Evolutionary conservation across 2,113 vertebrate genomes (phyloP), one percentile per base, ranked within the genome.

Genomic region (Herpetotheres cachinnans): DNA sequence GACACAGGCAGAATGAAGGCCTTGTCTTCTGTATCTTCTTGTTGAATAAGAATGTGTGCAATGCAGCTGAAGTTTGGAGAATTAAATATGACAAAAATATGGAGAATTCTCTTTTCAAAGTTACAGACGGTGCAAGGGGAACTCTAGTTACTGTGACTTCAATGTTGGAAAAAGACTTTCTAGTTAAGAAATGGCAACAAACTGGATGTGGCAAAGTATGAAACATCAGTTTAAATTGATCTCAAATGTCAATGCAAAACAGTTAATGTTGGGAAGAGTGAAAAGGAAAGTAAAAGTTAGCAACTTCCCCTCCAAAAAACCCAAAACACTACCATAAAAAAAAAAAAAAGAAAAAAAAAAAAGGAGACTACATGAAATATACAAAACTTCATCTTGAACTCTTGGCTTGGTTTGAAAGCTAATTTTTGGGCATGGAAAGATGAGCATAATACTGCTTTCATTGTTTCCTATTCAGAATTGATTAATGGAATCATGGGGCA

Each of bases 401-500:
- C 1, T 15, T 65, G 40, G 8, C 11, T 27, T 38, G 32, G 7
- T 34, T 44, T 29, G 34, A 12, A 62, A 85, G 40, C n/a, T 42
- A 7, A 6, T 62, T 47, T 62, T 36, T 46, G 62, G 26, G 29
- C 8, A 2, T 27, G 22, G 24, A 9, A 47, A 16, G n/a, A 38
- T 2, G 1, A 13, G 42, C 5, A 1, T 65, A 15, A 5, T 21
- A 8, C 20, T 82, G 32, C 10, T 61, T 78, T 73, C 19, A 10
- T 38, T 70, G 30, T 62, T 66, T 44, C 5, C 13, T 71, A 0
- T 61, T 78, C 5, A 14, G 63, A 46, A 20, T 18, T 46, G 59
- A 16, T 61, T 36, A 55, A 19, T 59, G 49, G 44, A 38, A 30
- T 61, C 0, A 0, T 16, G n/a, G 10, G n/a, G 7, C 7, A 6